Percentiles rank a stretch among this genome's conserved stretches.
These are phyloP conservation scores for Limenitis camilla DNA, from an alignment of 2,888 invertebrate genomes.

Conservation along the genomic window DNA sequence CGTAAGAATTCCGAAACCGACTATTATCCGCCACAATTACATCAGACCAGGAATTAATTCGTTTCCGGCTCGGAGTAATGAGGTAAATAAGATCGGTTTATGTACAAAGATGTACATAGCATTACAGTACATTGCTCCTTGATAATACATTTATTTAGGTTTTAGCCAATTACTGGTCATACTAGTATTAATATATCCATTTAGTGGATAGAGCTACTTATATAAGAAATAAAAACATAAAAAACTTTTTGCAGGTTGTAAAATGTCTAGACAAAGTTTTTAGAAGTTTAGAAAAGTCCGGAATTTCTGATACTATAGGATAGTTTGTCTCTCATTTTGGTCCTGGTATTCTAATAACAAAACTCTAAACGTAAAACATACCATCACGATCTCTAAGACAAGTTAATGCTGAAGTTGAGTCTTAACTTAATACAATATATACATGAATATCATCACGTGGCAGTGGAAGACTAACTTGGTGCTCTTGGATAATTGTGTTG, in stretches of 20 bases:
- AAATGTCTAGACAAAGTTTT: no score
- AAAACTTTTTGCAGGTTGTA: no score
- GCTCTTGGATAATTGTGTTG: not conserved
- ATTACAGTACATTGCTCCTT: no score
- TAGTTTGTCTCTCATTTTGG: no score
- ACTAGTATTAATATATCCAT: no score
- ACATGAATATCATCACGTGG: constrained; percentile 8
- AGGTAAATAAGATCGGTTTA: constrained; percentile 32
- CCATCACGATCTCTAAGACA: not conserved
- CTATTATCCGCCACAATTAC: constrained; percentile 29
- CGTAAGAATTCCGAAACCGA: constrained; percentile 1
- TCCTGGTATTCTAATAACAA: not conserved
- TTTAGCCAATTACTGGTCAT: no score
- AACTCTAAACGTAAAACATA: not conserved
- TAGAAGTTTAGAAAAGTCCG: no score
- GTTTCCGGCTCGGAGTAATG: constrained; percentile 39
- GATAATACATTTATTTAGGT: no score
- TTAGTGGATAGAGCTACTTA: no score
- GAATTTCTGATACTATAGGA: no score
- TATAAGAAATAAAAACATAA: no score
- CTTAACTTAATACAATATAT: constrained; percentile 1
- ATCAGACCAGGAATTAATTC: constrained; percentile 63
- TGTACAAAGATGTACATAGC: no score
- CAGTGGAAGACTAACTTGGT: not conserved
- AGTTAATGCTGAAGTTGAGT: constrained; percentile 1